Percentiles rank a stretch among this genome's conserved stretches.
These are phyloP conservation scores for Oceanodroma leucorhoa DNA, from an alignment of 2,797 vertebrate species.

Conservation along the genomic window DNA sequence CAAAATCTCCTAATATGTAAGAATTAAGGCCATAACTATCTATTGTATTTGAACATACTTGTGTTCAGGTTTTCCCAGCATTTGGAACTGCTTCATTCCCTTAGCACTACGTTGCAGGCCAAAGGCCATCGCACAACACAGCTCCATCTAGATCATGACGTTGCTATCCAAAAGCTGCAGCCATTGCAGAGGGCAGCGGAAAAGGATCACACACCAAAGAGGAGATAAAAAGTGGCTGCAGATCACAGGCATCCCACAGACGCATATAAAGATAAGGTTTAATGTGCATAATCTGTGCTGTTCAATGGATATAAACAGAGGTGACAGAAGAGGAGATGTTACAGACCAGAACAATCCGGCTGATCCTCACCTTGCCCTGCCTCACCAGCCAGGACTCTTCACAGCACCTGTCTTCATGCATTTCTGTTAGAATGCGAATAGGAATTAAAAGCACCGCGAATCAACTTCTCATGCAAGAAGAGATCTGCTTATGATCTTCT, in stretches of 20 bases:
- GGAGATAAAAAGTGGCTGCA: background rate
- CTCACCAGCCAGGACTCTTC: background rate
- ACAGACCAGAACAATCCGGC: background rate
- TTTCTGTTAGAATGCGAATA: background rate
- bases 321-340: background rate
- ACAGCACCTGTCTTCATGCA: background rate
- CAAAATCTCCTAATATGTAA: background rate
- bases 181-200: background rate
- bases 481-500: background rate
- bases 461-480: background rate
- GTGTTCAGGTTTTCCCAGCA: background rate
- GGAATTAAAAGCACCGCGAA: background rate
- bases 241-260: background rate
- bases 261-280: accelerated
- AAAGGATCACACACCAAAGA: background rate
- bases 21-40: background rate
- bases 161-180: background rate
- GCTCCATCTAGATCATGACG: background rate
- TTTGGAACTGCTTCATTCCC: background rate
- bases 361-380: background rate
- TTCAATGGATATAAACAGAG: background rate
- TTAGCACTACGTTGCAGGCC: accelerated
- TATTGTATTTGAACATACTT: background rate
- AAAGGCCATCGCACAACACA: background rate
- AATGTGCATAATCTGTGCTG: background rate